These are phyloP conservation scores for Helicoverpa armigera DNA, from an alignment of 1,140 invertebrate species.

Conservation along the genomic window DNA sequence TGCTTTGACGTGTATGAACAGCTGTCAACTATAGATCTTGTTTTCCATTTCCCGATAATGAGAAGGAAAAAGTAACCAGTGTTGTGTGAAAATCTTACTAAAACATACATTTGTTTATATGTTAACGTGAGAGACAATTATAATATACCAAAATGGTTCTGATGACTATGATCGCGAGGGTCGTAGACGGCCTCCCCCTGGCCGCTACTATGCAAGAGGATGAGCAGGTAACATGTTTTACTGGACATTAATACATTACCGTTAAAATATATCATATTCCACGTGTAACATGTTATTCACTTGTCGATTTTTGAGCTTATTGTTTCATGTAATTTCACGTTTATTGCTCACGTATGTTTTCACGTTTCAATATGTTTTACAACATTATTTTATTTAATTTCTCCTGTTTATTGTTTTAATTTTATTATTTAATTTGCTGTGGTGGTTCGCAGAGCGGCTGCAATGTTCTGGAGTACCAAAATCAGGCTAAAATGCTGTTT, in stretches of 20 bases:
- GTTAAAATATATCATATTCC: neutral
- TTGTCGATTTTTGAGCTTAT: neutral
- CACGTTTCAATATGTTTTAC: neutral
- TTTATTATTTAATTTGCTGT: conserved; percentile 77
- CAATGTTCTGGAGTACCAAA: conserved; percentile 98
- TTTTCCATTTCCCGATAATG: conserved; percentile 77
- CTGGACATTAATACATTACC: neutral
- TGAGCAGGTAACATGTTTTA: conserved; percentile 92
- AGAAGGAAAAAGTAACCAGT: conserved; percentile 74
- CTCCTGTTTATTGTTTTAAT: conserved; percentile 46
- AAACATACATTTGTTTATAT: conserved; percentile 55
- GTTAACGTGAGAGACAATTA: conserved; percentile 61
- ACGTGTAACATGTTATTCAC: neutral
- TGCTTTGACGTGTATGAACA: conserved; percentile 77
- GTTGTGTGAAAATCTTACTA: conserved; percentile 54
- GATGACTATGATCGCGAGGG: conserved; percentile 98
- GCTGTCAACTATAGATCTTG: conserved; percentile 66
- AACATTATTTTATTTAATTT: conserved; percentile 35
- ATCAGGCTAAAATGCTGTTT: conserved; percentile 99
- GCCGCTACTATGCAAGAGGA: conserved; percentile 99
- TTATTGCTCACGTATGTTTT: conserved; percentile 19
- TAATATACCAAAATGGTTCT: conserved; percentile 93
- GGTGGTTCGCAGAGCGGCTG: conserved; percentile 92
- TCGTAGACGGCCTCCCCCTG: conserved; percentile 97
- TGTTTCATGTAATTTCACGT: neutral